phyloP scores from a whole-genome alignment of 2,888 invertebrate species.

The Phyto melanocephala region DNA sequence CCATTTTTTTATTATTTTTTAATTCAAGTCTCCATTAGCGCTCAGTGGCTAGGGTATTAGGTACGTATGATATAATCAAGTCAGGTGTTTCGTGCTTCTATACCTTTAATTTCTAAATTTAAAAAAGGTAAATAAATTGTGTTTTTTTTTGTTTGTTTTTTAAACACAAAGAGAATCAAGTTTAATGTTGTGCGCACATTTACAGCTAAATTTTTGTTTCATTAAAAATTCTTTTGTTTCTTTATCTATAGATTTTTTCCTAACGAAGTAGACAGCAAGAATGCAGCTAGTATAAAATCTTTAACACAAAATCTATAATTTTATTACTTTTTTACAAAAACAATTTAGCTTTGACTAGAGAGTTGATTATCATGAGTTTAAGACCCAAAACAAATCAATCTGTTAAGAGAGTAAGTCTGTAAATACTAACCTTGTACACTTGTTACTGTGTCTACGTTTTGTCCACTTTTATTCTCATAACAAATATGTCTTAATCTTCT shows the following conservation, averaged over 20 bases:
- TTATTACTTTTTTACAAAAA: conserved; percentile 71
- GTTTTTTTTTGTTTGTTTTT: conserved; percentile 12
- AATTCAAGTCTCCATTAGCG: background rate
- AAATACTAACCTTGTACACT: conserved; percentile 39
- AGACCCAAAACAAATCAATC: background rate
- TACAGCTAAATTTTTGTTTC: conserved; percentile 68
- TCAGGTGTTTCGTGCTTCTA: conserved; percentile 46
- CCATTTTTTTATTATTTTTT: conserved; percentile 26
- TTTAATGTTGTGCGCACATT: conserved; percentile 70
- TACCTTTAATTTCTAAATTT: conserved; percentile 40
- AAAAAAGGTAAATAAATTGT: background rate
- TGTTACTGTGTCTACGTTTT: conserved; percentile 36
- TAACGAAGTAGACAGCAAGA: conserved; percentile 46
- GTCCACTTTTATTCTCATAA: conserved; percentile 33
- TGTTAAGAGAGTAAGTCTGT: background rate
- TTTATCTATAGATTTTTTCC: conserved; percentile 41
- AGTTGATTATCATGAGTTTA: conserved; percentile 49
- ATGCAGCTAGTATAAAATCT: conserved; percentile 25
- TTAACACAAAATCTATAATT: conserved; percentile 60
- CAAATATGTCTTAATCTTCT: conserved; percentile 37
- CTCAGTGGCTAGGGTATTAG: background rate
- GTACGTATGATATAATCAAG: conserved; percentile 27
- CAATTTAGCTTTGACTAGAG: background rate
- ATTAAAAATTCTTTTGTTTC: conserved; percentile 44
- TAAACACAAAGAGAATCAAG: background rate